Base-by-base conservation (phyloP, 2,888 invertebrate species). In the Atherix ibis region DNA sequence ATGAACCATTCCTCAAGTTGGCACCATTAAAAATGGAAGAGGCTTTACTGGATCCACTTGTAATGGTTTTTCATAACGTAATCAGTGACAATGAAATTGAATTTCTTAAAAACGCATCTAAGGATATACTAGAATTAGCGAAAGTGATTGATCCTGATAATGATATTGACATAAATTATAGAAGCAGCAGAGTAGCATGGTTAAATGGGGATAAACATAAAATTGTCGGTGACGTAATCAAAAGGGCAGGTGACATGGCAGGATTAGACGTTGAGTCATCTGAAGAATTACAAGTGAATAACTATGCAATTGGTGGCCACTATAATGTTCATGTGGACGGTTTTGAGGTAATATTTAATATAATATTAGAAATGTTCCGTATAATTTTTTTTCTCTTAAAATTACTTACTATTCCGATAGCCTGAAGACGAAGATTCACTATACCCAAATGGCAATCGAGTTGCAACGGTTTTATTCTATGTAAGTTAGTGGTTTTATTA, bases 91-190 rank as follows among this genome's bases (percentile, higher is more conserved):
- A 48, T 1, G 75, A 78, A 52, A 70, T 73, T 19, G 55, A 58
- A 10, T 48, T 50, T 2, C 56, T 76, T 27, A 64, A 67, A 43
- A 45, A 56, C 13, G 42, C 73, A 4, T 67, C 70, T 2, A 54
- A 52, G 12, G 67, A 70, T 3, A 62, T 56, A 49, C 68, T 73
- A 46, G 30, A 2, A 0, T 42, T 92, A 38, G 82, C 85, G 0
- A 83, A 85, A 1, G 80, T 82, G 1, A 85, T 87, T 61, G 83
- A 87, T 1, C n/a, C n/a, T n/a, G n/a, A n/a, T n/a, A 72, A 80
- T 49, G 64, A 91, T 41, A 85, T 85, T 50, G 56, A 65, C 26
- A 71, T 72, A 4, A 56, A 60, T 27, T 72, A 71, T 48, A 56
- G 73, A 43, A 69, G 73, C 40, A 69, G 68, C 42, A 71, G 73